Evolutionary conservation across 2,888 invertebrate genomes (phyloP).

Genomic region (Sesia bembeciformis): DNA sequence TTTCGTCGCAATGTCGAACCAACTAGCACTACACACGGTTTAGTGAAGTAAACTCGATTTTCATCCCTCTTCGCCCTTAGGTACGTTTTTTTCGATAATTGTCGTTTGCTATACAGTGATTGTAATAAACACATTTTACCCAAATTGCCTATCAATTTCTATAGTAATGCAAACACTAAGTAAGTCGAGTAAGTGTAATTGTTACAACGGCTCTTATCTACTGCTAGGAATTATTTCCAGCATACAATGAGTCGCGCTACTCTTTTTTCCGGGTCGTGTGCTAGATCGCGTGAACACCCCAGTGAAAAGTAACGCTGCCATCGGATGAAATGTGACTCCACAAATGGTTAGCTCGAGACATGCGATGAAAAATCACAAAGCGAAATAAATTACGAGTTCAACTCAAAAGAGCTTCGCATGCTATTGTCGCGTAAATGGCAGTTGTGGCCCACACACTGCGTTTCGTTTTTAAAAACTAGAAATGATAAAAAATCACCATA

Average conservation of each 20-base stretch:
- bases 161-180: no score
- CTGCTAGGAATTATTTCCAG: background rate
- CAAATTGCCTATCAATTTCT: no score
- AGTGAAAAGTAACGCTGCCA: conserved; percentile 24
- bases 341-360: conserved; percentile 31
- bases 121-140: no score
- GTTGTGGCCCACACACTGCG: background rate
- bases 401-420: conserved; percentile 26
- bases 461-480: background rate
- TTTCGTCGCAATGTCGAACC: no score
- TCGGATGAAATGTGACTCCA: conserved; percentile 31
- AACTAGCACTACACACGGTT: no score
- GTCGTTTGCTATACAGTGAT: no score
- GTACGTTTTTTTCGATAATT: no score
- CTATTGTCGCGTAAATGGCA: conserved; percentile 19
- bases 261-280: conserved; percentile 2
- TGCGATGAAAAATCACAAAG: conserved; percentile 46
- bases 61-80: no score
- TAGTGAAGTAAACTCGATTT: no score
- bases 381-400: conserved; percentile 40
- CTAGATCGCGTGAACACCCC: conserved; percentile 16
- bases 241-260: background rate
- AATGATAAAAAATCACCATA: no score
- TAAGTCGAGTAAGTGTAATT: no score
- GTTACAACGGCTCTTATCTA: no score